Evolutionary conservation across 2,888 invertebrate genomes (phyloP), one percentile per base, ranked within the genome.

Genomic region (Drosophila pseudotalamancana): DNA sequence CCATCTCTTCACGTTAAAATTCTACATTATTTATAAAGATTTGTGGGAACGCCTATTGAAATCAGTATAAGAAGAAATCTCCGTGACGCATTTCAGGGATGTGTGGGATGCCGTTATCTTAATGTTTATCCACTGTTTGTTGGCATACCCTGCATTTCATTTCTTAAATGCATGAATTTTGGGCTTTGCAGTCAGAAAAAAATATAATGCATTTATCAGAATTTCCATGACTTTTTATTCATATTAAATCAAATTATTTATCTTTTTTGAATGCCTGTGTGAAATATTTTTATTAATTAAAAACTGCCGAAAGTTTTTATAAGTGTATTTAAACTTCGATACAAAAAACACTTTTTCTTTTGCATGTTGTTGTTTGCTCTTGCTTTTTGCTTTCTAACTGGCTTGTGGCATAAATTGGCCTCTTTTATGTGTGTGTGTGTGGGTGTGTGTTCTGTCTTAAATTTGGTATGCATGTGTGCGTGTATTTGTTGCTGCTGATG

Each of bases 11-110:
- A 27, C 37, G 37, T 37, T 42, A 11, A 61, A 40, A 72, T 63
- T 59, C 60, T 57, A 49, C 81, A 68, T 81, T 80, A 77, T 81
- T 77, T 81, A 72, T 62, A 73, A 68, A 68, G 68, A 62, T 68
- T 71, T 67, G 61, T 56, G 80, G 73, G 21, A 43, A 50, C 34
- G 68, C 34, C 40, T 19, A 18, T 45, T 27, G 43, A 72, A 54
- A 60, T 65, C 60, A 37, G 65, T 35, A 18, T 42, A 40, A 39
- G 37, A 14, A 16, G 37, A 23, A 35, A 43, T 62, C 29, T 35
- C 43, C 27, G 40, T 51, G 60, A 37, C 54, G 60, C 19, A 14
- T 42, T n/a, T n/a, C n/a, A 21, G 51, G 53, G 57, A 57, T 73
- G 62, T 73, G 46, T 4, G 35, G 31, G 42, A 50, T 54, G 50